Percentiles rank a stretch among this genome's conserved stretches.
phyloP scores from a whole-genome alignment of 2,113 vertebrate species.

The Chaetops frenatus region DNA sequence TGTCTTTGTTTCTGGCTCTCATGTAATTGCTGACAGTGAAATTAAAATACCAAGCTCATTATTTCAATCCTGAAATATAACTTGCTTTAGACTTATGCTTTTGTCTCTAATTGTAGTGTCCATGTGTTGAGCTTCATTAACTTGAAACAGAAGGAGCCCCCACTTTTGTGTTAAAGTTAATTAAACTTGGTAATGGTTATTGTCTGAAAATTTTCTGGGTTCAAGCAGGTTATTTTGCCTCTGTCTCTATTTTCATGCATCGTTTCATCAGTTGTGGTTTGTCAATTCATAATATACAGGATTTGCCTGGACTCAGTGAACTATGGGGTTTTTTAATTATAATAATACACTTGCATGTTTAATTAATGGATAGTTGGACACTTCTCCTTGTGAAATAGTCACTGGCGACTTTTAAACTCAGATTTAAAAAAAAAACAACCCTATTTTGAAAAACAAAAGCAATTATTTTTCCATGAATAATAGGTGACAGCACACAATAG shows the following conservation, averaged over 20 bases:
- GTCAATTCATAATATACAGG: neutral
- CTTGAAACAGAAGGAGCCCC: slow-evolving; percentile 56
- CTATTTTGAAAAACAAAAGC: neutral
- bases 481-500: neutral
- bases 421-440: neutral
- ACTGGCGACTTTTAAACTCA: neutral
- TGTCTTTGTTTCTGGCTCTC: slow-evolving; percentile 50
- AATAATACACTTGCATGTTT: neutral
- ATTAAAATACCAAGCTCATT: slow-evolving; percentile 36
- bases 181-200: slow-evolving; percentile 75
- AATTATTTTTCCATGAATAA: neutral
- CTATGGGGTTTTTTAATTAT: neutral
- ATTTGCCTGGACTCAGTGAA: neutral
- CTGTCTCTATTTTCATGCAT: slow-evolving; percentile 27
- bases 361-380: neutral
- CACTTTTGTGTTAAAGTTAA: slow-evolving; percentile 73
- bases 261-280: slow-evolving; percentile 10
- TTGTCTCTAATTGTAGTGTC: slow-evolving; percentile 61
- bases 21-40: neutral
- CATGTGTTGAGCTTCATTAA: slow-evolving; percentile 68
- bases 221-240: slow-evolving; percentile 38
- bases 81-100: slow-evolving; percentile 52
- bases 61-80: slow-evolving; percentile 30
- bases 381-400: neutral
- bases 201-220: slow-evolving; percentile 62